A percentile compares a stretch with the other conserved stretches of the same genome.
Evolutionary conservation across 2,113 vertebrate genomes (phyloP).

Genomic region (Athene cunicularia): DNA sequence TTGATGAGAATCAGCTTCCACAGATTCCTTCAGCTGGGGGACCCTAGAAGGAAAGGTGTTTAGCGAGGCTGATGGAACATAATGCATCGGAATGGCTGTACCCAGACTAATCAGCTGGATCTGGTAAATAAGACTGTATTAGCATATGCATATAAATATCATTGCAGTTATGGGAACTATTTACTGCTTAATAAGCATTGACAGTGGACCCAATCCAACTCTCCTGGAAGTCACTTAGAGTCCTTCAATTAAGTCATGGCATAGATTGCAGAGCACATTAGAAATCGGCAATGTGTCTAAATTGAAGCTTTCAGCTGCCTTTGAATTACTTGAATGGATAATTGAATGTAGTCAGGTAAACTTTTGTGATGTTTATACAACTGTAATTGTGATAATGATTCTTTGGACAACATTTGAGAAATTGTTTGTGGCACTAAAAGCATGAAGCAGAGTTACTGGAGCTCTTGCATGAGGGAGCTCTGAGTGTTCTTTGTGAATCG

Average conservation of each 20-base stretch:
- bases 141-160: neutral
- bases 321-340: neutral
- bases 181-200: neutral
- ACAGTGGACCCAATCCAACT: neutral
- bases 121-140: neutral
- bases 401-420: neutral
- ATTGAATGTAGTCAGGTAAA: conserved; percentile 35
- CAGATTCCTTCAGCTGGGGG: neutral
- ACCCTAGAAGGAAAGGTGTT: neutral
- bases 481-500: fast-evolving
- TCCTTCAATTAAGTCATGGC: conserved; percentile 17
- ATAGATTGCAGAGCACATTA: neutral
- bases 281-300: neutral
- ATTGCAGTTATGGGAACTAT: neutral
- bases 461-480: neutral
- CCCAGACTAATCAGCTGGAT: neutral
- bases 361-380: conserved; percentile 11
- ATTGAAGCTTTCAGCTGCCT: neutral
- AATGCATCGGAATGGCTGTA: neutral
- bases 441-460: neutral
- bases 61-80: neutral
- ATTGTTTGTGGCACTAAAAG: neutral
- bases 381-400: conserved; percentile 20
- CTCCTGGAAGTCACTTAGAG: neutral
- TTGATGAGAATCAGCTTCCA: neutral